phyloP scores from a whole-genome alignment of 2,113 vertebrate genomes.

The Amazona vittata region DNA sequence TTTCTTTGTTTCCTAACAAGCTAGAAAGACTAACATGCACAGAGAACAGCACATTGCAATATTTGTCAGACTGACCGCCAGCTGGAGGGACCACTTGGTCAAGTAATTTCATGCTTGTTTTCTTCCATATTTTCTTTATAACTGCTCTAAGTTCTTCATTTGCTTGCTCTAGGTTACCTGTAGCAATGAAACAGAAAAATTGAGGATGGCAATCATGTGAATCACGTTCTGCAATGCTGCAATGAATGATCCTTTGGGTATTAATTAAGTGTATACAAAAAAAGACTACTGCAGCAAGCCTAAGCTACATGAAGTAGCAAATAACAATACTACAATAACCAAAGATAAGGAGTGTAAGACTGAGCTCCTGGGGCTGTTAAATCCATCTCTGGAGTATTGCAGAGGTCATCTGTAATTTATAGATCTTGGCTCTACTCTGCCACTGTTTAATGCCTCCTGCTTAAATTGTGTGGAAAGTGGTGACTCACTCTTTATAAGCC shows the following conservation, averaged over 20 bases:
- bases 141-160: conserved; percentile 97
- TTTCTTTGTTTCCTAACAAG: background rate
- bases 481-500: background rate
- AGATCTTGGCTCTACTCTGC: background rate
- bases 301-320: background rate
- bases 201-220: background rate
- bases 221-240: background rate
- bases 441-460: background rate
- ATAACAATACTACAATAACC: background rate
- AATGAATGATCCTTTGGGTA: background rate
- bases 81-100: conserved; percentile 99
- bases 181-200: background rate
- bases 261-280: background rate
- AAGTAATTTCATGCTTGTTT: conserved; percentile 98
- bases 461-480: background rate
- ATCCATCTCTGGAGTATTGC: background rate
- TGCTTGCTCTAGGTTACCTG: conserved; percentile 97
- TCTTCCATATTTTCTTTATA: conserved; percentile 99
- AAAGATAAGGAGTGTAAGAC: background rate
- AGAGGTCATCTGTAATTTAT: background rate
- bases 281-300: background rate
- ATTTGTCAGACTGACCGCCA: conserved; percentile 88
- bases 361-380: background rate
- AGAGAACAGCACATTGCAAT: conserved; percentile 22
- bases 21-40: background rate